Base-by-base conservation (phyloP, 92 coral and sea anemone genomes). In the Isaurus tuberculatus region DNA sequence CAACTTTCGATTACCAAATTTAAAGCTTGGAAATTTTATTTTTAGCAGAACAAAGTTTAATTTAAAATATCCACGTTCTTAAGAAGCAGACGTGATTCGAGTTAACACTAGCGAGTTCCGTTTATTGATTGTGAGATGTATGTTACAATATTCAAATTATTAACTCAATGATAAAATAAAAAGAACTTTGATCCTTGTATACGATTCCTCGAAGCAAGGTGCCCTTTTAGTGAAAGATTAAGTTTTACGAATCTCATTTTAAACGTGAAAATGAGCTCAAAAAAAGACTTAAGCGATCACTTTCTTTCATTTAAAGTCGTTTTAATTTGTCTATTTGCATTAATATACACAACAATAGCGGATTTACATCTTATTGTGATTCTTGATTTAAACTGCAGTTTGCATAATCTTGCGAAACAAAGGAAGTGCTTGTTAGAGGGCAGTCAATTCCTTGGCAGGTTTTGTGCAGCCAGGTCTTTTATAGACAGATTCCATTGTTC, bases 321-420 rank as follows among this genome's bases (percentile, higher is more conserved):
- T 77, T 58, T 57, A 34, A 77, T 57, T 71, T 57, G 69, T 77
- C 70, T 51, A 58, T 77, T 77, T 60, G 82, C 82, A 77, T 77
- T 77, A 77, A 77, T 77, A 58, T 77, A 34, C 53, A 77, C 37
- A 22, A 77, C 82, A 77, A 77, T 58, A 37, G 49, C 9, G 33
- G 68, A 23, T 77, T 77, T 58, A 36, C 55, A 33, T 58, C 31
- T 25, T 25, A 77, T 58, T 77, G 68, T 77, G 69, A 60, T 22
- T 77, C 26, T 65, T 77, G 82, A 77, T 77, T 77, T 60, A 77
- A 77, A 60, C 33, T 34, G 82, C 19, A 58, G 82, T 58, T 77
- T 77, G 82, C 70, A 77, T 77, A 77, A 77, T 77, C 82, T 77
- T 40, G 69, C 60, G 69, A 36, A 22, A 77, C 82, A 77, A 77